phyloP scores from a whole-genome alignment of 2,797 vertebrate species.

The Hyperoplus immaculatus region DNA sequence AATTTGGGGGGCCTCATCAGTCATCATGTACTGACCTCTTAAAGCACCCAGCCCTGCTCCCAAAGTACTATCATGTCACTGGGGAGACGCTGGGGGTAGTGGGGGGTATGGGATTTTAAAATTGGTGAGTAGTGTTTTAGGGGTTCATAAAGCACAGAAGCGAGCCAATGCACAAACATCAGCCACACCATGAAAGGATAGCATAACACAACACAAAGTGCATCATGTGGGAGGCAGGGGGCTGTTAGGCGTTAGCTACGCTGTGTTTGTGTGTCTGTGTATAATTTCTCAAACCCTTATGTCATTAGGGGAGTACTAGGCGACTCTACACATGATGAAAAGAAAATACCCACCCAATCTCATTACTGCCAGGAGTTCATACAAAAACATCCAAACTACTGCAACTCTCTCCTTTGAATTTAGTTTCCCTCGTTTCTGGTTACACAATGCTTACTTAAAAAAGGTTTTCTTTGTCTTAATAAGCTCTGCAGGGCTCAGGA shows the following conservation, averaged over 20 bases:
- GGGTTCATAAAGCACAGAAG: slow-evolving; percentile 66
- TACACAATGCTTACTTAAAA: slow-evolving; percentile 5
- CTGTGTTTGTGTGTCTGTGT: slow-evolving; percentile 1
- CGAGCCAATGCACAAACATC: slow-evolving; percentile 35
- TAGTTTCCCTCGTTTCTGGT: slow-evolving; percentile 6
- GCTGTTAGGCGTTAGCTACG: neutral
- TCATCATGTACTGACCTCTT: slow-evolving; percentile 62
- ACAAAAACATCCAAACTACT: slow-evolving; percentile 17
- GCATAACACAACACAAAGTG: slow-evolving; percentile 25
- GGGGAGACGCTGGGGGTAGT: slow-evolving; percentile 64
- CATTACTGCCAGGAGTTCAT: slow-evolving; percentile 21
- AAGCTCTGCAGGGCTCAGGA: neutral
- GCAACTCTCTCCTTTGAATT: neutral
- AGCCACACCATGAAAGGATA: slow-evolving; percentile 28
- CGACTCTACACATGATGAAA: slow-evolving; percentile 25
- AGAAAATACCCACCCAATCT: slow-evolving; percentile 40
- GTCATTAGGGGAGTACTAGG: slow-evolving; percentile 44
- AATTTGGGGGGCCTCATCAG: slow-evolving; percentile 66
- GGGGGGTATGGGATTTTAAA: slow-evolving; percentile 64
- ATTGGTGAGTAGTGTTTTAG: slow-evolving; percentile 42
- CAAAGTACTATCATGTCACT: slow-evolving; percentile 65
- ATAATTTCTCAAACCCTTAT: slow-evolving; percentile 37
- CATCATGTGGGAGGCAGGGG: slow-evolving; percentile 20
- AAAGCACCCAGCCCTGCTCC: slow-evolving; percentile 36
- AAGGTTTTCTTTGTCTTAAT: neutral